Evolutionary conservation across 1,140 invertebrate genomes (phyloP).

Genomic region (Scylla paramamosain): DNA sequence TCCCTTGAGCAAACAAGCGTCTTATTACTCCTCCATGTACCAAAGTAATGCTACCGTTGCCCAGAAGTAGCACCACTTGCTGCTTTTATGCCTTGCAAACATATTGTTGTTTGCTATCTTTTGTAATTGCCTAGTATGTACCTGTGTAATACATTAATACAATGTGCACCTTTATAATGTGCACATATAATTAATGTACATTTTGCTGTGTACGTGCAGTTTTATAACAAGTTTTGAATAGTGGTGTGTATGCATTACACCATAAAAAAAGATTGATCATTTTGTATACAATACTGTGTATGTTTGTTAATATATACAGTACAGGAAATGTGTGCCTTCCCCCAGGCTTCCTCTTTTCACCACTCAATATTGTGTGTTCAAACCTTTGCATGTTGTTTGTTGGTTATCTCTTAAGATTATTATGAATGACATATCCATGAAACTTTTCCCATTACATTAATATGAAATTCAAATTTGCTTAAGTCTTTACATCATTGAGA

Average conservation of each 20-base stretch:
- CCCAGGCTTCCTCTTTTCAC: not conserved
- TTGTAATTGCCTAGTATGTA: constrained; percentile 38
- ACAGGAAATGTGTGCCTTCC: not conserved
- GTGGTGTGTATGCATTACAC: not conserved
- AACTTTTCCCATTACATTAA: not conserved
- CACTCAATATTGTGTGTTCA: not conserved
- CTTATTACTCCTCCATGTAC: constrained; percentile 69
- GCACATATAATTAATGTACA: constrained; percentile 28
- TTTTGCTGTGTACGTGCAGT: not conserved
- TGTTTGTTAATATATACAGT: not conserved
- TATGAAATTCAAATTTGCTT: too few relatives aligned
- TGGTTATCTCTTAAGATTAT: not conserved
- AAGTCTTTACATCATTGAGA: too few relatives aligned
- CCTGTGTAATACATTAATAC: constrained; percentile 22
- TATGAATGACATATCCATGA: not conserved
- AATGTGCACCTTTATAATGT: constrained; percentile 30
- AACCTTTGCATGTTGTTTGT: not conserved
- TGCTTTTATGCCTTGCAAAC: constrained; percentile 55
- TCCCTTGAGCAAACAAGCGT: constrained; percentile 61
- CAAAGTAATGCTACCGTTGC: constrained; percentile 71
- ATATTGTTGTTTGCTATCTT: not conserved
- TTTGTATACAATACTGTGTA: too few relatives aligned
- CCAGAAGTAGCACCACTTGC: constrained; percentile 43
- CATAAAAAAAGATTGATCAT: not conserved
- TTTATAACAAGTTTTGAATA: not conserved